Evolutionary conservation across 2,113 vertebrate species (phyloP), one percentile per base, ranked within the genome.

Genomic region (Eubucco bourcierii): DNA sequence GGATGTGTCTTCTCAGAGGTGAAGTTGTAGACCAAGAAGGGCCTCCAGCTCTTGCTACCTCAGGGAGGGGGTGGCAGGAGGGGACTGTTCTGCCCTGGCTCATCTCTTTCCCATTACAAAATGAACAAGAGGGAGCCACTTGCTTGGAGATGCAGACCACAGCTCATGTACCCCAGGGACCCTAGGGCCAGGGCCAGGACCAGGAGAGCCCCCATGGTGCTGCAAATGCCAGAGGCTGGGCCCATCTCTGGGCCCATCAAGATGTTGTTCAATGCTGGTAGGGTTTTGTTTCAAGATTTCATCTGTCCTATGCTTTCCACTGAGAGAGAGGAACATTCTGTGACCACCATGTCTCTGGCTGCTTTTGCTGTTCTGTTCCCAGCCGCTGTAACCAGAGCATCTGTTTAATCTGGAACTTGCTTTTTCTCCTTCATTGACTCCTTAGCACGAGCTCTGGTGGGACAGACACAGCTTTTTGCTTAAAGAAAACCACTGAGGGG

Each of bases 141-240:
- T 64, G 27, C 37, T 31, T 15, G 0, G 24, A 2, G 24, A 2
- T 0, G 1, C 37, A 12, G 34, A n/a, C 23, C 59, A 17, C 25
- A 4, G 50, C 72, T 58, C 21, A 2, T 2, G 7, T 23, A 15
- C 16, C 34, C 10, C 0, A 6, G 28, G 61, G 50, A 50, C 44
- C 31, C 16, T 0, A 0, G 56, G 33, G 15, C 19, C 0, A 0
- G 56, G 33, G 15, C 19, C 0, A 0, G 52, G n/a, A 21, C 50
- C 50, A 52, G 50, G 50, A 52, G 18, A 68, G 37, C 47, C 44
- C 34, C 6, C 0, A 3, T 0, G 2, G 34, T 15, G 58, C 52
- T 2, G 0, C 25, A 24, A 77, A 9, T 2, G 27, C 53, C 10
- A 13, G 24, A 17, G 34, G 28, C 41, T 7, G 15, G 39, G 33